Evolutionary conservation across 2,113 vertebrate species (phyloP).

Genomic region (Triplophysa tibetana): DNA sequence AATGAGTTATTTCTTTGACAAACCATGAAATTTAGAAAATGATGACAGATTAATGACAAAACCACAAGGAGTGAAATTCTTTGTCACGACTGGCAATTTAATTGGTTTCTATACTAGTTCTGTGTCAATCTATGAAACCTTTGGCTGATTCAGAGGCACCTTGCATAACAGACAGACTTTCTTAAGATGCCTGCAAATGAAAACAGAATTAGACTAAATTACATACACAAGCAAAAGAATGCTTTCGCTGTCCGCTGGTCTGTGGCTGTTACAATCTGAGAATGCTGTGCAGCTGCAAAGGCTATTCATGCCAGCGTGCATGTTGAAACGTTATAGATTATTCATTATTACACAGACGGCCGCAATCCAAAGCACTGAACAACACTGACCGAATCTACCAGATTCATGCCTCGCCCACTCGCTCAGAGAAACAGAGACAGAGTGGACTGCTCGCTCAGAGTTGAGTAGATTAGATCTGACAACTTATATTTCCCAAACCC

Average conservation of each 20-base stretch:
- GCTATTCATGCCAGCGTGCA: slow-evolving; percentile 27
- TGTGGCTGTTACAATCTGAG: background rate
- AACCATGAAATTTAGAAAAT: slow-evolving; percentile 22
- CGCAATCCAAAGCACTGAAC: slow-evolving; percentile 30
- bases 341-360: slow-evolving; percentile 38
- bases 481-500: slow-evolving; percentile 41
- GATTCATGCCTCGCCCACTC: slow-evolving; percentile 37
- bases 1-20: slow-evolving; percentile 45
- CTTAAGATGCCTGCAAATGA: slow-evolving; percentile 43
- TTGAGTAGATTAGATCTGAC: slow-evolving; percentile 46
- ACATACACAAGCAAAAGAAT: slow-evolving; percentile 28
- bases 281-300: slow-evolving; percentile 15
- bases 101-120: slow-evolving; percentile 40
- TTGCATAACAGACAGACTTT: slow-evolving; percentile 46
- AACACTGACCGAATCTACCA: slow-evolving; percentile 24
- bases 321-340: slow-evolving; percentile 43
- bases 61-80: background rate
- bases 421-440: slow-evolving; percentile 13
- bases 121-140: slow-evolving; percentile 34
- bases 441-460: background rate
- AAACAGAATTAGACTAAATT: slow-evolving; percentile 40
- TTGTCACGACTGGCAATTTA: slow-evolving; percentile 44
- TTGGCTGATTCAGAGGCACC: slow-evolving; percentile 6
- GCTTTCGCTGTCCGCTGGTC: background rate
- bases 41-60: slow-evolving; percentile 34